phyloP scores from a whole-genome alignment of 2,797 vertebrate species.

The Lophius americanus region DNA sequence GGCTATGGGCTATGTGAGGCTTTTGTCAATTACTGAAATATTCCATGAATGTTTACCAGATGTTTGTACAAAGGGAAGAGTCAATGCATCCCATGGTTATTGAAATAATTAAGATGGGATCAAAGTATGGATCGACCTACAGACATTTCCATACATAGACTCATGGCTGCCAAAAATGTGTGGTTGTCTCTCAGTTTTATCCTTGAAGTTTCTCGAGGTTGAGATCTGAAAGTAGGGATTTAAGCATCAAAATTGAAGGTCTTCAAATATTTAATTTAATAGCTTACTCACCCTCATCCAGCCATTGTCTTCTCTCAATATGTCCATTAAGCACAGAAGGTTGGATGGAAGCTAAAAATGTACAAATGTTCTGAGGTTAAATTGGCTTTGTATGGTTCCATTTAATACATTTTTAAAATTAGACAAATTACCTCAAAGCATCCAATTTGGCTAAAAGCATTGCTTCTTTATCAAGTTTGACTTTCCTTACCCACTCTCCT shows the following conservation, averaged over 20 bases:
- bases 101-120: no score
- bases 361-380: background rate
- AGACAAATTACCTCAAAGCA: background rate
- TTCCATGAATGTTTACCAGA: no score
- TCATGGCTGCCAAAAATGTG: no score
- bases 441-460: background rate
- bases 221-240: background rate
- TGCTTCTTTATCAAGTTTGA: background rate
- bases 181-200: background rate
- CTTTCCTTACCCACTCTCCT: slow-evolving; percentile 42
- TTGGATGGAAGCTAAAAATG: slow-evolving; percentile 36
- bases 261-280: background rate
- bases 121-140: no score
- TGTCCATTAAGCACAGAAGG: slow-evolving; percentile 48
- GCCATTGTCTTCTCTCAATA: slow-evolving; percentile 58
- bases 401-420: background rate
- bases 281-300: slow-evolving; percentile 51
- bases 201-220: background rate
- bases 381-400: background rate
- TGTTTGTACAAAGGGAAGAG: no score
- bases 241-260: no score
- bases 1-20: background rate
- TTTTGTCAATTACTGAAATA: background rate
- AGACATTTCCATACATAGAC: no score
- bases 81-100: no score